Conservation (phyloP, 2,888 invertebrate species). For the Prenolepis imparis region DNA sequence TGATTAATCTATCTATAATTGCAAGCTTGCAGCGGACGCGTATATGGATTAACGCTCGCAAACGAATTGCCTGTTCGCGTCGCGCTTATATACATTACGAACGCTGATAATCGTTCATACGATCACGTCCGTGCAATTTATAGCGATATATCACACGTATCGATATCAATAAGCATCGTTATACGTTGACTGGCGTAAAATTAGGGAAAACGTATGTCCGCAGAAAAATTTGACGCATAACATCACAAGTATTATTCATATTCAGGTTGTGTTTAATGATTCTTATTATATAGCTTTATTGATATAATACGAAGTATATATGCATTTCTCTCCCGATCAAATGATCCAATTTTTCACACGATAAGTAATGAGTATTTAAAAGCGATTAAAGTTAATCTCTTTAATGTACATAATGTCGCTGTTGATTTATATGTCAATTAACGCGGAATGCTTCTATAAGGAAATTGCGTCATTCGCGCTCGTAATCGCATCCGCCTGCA, state of each 20-base stretch:
- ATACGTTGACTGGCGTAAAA: not conserved
- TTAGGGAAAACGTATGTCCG: not conserved
- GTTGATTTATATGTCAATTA: not conserved
- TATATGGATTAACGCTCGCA: conserved; percentile 45
- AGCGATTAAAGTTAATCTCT: not conserved
- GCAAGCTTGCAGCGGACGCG: conserved; percentile 38
- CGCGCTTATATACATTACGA: conserved; percentile 26
- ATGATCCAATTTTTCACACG: not conserved
- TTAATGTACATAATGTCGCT: not conserved
- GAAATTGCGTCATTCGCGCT: not conserved
- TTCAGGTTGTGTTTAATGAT: not conserved
- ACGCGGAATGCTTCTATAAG: not conserved
- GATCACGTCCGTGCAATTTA: conserved; percentile 38
- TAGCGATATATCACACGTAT: conserved; percentile 33
- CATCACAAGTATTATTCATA: not conserved
- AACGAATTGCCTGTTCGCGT: conserved; percentile 33
- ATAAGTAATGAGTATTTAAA: not conserved
- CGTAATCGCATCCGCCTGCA: conserved; percentile 36
- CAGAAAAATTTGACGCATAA: not conserved
- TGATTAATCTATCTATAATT: conserved; percentile 57
- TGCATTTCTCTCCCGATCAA: not conserved
- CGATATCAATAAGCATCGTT: conserved; percentile 28
- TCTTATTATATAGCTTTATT: not conserved
- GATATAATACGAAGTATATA: not conserved
- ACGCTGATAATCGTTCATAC: conserved; percentile 33